Conservation (phyloP, 2,113 vertebrate species). For the Notothenia rossii region DNA sequence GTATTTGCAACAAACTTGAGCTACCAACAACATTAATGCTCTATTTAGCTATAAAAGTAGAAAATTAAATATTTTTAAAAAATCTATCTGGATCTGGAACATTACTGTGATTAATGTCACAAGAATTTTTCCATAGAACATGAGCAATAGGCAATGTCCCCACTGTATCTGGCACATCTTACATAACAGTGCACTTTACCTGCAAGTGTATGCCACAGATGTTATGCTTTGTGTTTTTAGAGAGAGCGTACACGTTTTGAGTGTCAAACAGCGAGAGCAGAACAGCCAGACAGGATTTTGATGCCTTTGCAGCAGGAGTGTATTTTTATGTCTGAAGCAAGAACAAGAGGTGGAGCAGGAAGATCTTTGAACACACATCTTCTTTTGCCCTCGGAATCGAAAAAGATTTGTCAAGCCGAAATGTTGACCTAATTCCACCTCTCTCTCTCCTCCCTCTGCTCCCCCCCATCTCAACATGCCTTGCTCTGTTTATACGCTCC, state of each 20-base stretch:
- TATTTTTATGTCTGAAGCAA: conserved; percentile 60
- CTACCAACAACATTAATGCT: too few relatives aligned
- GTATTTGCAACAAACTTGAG: too few relatives aligned
- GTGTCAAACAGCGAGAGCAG: conserved; percentile 37
- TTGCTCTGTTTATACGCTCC: conserved; percentile 12
- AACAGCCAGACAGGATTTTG: conserved; percentile 50
- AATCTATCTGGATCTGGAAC: too few relatives aligned
- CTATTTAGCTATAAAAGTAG: too few relatives aligned
- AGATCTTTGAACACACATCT: conserved; percentile 39
- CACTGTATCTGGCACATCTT: background rate
- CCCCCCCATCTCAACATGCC: conserved; percentile 17
- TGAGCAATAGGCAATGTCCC: background rate
- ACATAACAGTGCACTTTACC: background rate
- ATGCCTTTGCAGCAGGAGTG: conserved; percentile 51
- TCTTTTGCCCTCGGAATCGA: conserved; percentile 44
- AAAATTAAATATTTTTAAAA: too few relatives aligned
- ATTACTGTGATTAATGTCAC: too few relatives aligned
- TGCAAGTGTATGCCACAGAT: background rate
- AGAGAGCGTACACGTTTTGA: conserved; percentile 24
- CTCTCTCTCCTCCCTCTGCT: conserved; percentile 20
- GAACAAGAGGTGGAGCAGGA: conserved; percentile 62
- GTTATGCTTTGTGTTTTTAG: conserved; percentile 30
- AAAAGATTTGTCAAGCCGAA: conserved; percentile 69
- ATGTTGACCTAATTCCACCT: conserved; percentile 70
- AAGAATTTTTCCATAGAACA: background rate